Evolutionary conservation across 2,888 invertebrate genomes (phyloP), one percentile per base, ranked within the genome.

Genomic region (Eudemis profundana): DNA sequence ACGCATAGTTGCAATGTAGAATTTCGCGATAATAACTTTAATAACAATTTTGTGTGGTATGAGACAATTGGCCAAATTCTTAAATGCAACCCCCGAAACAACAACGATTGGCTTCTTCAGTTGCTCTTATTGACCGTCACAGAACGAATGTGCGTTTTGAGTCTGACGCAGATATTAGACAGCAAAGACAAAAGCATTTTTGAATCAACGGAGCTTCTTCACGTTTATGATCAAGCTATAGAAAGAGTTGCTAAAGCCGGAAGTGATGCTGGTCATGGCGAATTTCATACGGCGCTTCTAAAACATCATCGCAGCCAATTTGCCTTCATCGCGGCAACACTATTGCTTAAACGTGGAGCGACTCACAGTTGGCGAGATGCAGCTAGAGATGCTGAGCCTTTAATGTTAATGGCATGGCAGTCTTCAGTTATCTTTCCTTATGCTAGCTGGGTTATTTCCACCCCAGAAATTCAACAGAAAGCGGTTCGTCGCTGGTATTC

Each of bases 331-430:
- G 90, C 96, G 50, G 95, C 95, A 5, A 94, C 96, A 46, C 89
- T 96, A 65, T 81, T 97, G 50, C 92, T 97, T 53, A 96, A 96
- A 79, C 95, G 95, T 77, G 96, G 96, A 12, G 94, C 96, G 75
- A 93, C 94, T 73, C 95, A 95, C 71, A 94, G 93, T 69, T 96
- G 95, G 94, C 93, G 93, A 56, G 95, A 95, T 72, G 94, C 95
- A 0, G 89, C 93, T 12, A 93, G 93, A 72, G 79, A 92, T 53
- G 93, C 94, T 54, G 85, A 94, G 56, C 95, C 96, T 0, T 78
- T 96, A 23, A 85, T 96, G 70, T 86, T 96, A 65, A 84, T 94
- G 29, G 94, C 96, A 2, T 95, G 95, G 86, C 95, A 96, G 76
- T 86, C 92, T 10, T 84, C 89, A 57, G 94, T 94, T 0, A 81